Base-by-base conservation (phyloP, 64 coral and sea anemone species). In the Actinia equina region DNA sequence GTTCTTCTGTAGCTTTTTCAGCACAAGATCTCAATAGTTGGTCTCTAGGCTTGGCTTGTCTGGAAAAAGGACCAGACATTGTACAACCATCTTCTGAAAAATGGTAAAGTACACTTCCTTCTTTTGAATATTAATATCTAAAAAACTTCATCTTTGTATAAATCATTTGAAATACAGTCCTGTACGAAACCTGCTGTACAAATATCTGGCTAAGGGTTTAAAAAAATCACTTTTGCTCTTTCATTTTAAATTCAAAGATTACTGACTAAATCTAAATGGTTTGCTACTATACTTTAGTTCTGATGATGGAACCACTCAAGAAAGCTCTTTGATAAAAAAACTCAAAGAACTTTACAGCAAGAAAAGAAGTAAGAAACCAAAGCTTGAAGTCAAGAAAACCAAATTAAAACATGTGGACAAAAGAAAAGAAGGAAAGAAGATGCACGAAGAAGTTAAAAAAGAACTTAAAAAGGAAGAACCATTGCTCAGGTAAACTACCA, bases 261-360 rank as follows among this genome's bases (percentile, higher is more conserved):
- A 53, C 52, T 53, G 11, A 53, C 52, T 53, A 11, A 11, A 53
- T 53, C 11, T 53, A 6, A 65, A 65, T 65, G 62, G 10, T 23
- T n/a, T 65, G 19, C 62, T 65, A 8, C 18, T 37, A 37, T 37
- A 37, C 30, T 65, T 22, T 74, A 74, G 69, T 41, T 74, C 26
- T 74, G 69, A 81, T 22, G 78, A 52, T 49, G 78, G 45, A 52
- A 49, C 6, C 17, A 85, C 56, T 27, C 49, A 85, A 0, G 91
- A 92, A 53, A 92, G 91, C 71, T 64, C 65, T 64, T 46, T 92
- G 45, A 86, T 92, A 5, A 85, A 51, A 26, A 79, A 80, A 52
- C 53, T 92, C 9, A 86, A 83, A 54, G 83, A 86, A 51, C 44
- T 87, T 8, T 92, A 87, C 82, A 80, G 77, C 22, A 91, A 91